phyloP scores from a whole-genome alignment of 35 echinoderm and acorn worm genomes.

The Chiridota heheva region DNA sequence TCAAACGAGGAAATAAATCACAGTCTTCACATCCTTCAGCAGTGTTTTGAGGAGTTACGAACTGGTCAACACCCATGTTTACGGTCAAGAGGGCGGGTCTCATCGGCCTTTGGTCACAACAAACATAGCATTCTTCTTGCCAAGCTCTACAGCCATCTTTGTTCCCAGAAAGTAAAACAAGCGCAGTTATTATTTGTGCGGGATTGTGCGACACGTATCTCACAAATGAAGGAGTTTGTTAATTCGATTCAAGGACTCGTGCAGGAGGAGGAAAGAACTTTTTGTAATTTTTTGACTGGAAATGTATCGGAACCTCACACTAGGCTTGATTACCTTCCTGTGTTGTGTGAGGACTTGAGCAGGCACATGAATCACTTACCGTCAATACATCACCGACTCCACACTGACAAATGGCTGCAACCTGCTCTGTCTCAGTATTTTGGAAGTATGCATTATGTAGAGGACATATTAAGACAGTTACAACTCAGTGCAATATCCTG shows the following conservation, averaged over 20 bases:
- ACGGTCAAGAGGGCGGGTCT: slow-evolving; percentile 59
- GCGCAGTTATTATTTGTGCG: slow-evolving; percentile 58
- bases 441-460: slow-evolving; percentile 42
- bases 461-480: slow-evolving; percentile 58
- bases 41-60: slow-evolving; percentile 73
- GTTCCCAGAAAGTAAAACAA: slow-evolving; percentile 45
- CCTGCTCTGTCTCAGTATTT: slow-evolving; percentile 55
- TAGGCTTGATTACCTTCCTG: slow-evolving; percentile 73
- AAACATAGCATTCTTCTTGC: slow-evolving; percentile 86
- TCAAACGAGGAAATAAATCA: slow-evolving; percentile 74
- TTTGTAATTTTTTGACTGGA: slow-evolving; percentile 44
- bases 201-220: slow-evolving; percentile 65
- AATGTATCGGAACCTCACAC: slow-evolving; percentile 54
- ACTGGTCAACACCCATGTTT: slow-evolving; percentile 65
- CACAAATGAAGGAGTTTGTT: slow-evolving; percentile 69
- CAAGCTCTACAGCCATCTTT: slow-evolving; percentile 55
- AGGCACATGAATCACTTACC: slow-evolving; percentile 71
- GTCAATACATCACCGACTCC: slow-evolving; percentile 76
- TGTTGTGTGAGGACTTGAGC: slow-evolving; percentile 72
- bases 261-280: slow-evolving; percentile 70
- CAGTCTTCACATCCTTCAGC: slow-evolving; percentile 66
- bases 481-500: slow-evolving; percentile 71
- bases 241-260: slow-evolving; percentile 54
- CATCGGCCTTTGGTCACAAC: slow-evolving; percentile 88
- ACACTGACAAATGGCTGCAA: slow-evolving; percentile 73